Conservation (phyloP, 1,140 invertebrate genomes). For the Epicauta chinensis region DNA sequence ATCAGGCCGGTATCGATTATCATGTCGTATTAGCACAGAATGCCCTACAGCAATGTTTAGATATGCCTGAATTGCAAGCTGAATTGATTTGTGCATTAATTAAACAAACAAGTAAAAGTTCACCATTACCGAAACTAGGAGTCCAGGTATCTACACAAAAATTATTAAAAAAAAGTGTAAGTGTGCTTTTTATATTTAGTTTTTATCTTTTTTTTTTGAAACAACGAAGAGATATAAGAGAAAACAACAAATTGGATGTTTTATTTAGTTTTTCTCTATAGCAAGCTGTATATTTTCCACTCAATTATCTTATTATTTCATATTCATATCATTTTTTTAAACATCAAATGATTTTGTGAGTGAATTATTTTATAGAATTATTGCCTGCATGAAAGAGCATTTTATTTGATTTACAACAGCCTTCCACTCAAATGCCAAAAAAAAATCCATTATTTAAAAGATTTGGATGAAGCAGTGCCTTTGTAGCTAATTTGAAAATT, state of each 20-base stretch:
- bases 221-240: too few species aligned
- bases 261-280: background rate
- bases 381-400: slow-evolving; percentile 11
- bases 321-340: slow-evolving; percentile 4
- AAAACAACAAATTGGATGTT: background rate
- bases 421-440: too few species aligned
- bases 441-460: too few species aligned
- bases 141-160: slow-evolving; percentile 72
- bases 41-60: slow-evolving; percentile 82
- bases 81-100: slow-evolving; percentile 87
- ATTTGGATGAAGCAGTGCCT: too few species aligned
- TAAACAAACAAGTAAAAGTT: slow-evolving; percentile 87
- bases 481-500: too few species aligned
- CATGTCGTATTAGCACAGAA: slow-evolving; percentile 93
- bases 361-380: background rate
- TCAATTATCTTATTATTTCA: too few species aligned
- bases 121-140: slow-evolving; percentile 75
- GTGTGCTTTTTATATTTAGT: slow-evolving; percentile 41
- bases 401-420: background rate
- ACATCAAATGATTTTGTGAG: too few species aligned
- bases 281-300: too few species aligned
- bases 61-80: slow-evolving; percentile 81
- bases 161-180: slow-evolving; percentile 43
- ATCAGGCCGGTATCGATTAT: slow-evolving; percentile 92
- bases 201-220: slow-evolving; percentile 1